phyloP scores from a whole-genome alignment of 2,113 vertebrate species.

The Tauraco erythrolophus region DNA sequence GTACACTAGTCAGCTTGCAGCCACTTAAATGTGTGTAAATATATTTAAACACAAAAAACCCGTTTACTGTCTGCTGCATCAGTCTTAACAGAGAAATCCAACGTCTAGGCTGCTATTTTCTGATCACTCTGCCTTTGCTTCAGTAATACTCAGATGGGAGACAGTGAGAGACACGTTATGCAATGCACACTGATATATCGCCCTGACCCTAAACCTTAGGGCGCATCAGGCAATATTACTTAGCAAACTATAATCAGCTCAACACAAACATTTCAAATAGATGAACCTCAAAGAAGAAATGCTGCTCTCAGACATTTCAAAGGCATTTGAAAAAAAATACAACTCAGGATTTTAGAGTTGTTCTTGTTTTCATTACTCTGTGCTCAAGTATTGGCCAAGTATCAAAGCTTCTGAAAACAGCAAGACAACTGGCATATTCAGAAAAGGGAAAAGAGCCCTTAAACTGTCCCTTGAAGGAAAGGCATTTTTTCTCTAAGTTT shows the following conservation, averaged over 20 bases:
- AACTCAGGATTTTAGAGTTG: background rate
- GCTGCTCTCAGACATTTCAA: slow-evolving; percentile 38
- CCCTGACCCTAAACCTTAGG: background rate
- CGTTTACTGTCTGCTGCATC: background rate
- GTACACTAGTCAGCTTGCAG: background rate
- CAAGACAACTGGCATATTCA: slow-evolving; percentile 11
- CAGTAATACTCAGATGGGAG: background rate
- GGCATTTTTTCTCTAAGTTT: background rate
- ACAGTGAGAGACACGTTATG: background rate
- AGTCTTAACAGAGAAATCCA: background rate
- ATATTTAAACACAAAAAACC: background rate
- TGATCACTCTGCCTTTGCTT: background rate
- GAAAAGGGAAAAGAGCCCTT: background rate
- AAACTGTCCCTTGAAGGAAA: background rate
- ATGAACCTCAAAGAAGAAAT: slow-evolving; percentile 19
- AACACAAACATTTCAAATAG: slow-evolving; percentile 21
- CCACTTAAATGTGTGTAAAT: background rate
- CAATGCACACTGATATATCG: background rate
- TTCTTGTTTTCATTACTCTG: slow-evolving; percentile 54
- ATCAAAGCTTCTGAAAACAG: slow-evolving; percentile 6
- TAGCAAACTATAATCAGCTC: background rate
- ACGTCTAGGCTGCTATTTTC: background rate
- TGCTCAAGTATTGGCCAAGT: background rate
- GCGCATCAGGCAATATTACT: background rate
- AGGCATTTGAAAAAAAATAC: slow-evolving; percentile 20